A percentile compares a stretch with the other conserved stretches of the same genome.
Evolutionary conservation across 35 echinoderm and acorn worm species (phyloP).

Genomic region (Ophiothrix spiculata): DNA sequence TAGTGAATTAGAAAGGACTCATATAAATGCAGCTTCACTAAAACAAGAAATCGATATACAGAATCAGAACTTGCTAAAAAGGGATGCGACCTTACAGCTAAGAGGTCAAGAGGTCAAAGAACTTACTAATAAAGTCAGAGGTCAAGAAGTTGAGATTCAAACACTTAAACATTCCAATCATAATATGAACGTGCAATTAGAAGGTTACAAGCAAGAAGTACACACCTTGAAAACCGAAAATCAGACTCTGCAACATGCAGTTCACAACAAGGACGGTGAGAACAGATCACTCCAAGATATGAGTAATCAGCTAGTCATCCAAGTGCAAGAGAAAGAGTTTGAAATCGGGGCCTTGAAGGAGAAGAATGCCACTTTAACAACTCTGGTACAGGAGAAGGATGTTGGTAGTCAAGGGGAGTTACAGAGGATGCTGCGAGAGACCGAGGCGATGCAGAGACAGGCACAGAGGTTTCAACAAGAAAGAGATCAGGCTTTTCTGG

Average conservation of each 20-base stretch:
- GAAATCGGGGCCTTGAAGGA: slow-evolving; percentile 81
- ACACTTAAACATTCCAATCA: slow-evolving; percentile 57
- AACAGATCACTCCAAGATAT: slow-evolving; percentile 71
- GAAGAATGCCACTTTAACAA: slow-evolving; percentile 77
- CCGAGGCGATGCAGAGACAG: slow-evolving; percentile 96
- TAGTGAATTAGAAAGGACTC: slow-evolving; percentile 54
- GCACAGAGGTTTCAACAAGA: slow-evolving; percentile 93
- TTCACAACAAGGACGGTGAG: slow-evolving; percentile 82
- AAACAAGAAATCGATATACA: slow-evolving; percentile 86
- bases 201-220: slow-evolving; percentile 45
- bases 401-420: slow-evolving; percentile 70
- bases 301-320: slow-evolving; percentile 49
- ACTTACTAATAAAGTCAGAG: slow-evolving; percentile 15
- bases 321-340: slow-evolving; percentile 89
- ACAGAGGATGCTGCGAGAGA: slow-evolving; percentile 68
- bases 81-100: slow-evolving; percentile 49
- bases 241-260: slow-evolving; percentile 45
- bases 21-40: slow-evolving; percentile 58
- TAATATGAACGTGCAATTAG: slow-evolving; percentile 29
- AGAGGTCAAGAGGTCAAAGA: slow-evolving; percentile 42
- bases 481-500: slow-evolving; percentile 86
- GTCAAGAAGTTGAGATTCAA: slow-evolving; percentile 48
- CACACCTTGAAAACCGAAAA: slow-evolving; percentile 53
- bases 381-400: slow-evolving; percentile 78
- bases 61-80: slow-evolving; percentile 68